Evolutionary conservation across 2,888 invertebrate genomes (phyloP).

Genomic region (Melinaea marsaeus): DNA sequence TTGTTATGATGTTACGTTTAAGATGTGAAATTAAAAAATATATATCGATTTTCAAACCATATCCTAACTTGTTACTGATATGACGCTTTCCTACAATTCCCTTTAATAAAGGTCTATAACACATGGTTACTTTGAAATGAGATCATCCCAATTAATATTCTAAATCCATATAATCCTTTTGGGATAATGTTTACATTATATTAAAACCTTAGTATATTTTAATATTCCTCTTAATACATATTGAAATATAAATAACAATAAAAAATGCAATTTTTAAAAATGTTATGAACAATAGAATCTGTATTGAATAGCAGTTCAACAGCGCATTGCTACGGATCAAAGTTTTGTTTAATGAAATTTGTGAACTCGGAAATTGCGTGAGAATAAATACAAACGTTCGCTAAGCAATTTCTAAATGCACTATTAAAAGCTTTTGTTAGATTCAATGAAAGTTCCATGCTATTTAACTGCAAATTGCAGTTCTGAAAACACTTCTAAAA

Average conservation of each 20-base stretch:
- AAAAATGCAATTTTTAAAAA: too few species aligned
- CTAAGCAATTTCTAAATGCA: constrained; percentile 61
- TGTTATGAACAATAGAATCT: neutral
- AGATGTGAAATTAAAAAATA: neutral
- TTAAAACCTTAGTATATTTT: too few species aligned
- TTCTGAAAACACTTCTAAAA: constrained; percentile 40
- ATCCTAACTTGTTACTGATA: too few species aligned
- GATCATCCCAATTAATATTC: neutral
- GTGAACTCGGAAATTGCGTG: constrained; percentile 60
- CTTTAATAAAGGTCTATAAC: too few species aligned
- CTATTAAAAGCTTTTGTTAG: constrained; percentile 62
- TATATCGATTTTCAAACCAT: too few species aligned
- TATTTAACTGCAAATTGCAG: constrained; percentile 46
- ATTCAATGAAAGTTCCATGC: constrained; percentile 52
- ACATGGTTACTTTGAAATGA: too few species aligned
- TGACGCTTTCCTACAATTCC: too few species aligned
- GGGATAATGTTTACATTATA: too few species aligned
- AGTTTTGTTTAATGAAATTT: constrained; percentile 66
- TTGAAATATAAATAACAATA: too few species aligned
- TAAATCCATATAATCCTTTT: too few species aligned
- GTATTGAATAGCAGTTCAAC: constrained; percentile 4
- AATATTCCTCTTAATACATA: too few species aligned
- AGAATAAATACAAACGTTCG: constrained; percentile 62
- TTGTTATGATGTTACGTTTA: neutral
- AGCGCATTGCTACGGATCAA: constrained; percentile 32